Conservation (phyloP, 2,113 vertebrate genomes). For the Tauraco erythrolophus region DNA sequence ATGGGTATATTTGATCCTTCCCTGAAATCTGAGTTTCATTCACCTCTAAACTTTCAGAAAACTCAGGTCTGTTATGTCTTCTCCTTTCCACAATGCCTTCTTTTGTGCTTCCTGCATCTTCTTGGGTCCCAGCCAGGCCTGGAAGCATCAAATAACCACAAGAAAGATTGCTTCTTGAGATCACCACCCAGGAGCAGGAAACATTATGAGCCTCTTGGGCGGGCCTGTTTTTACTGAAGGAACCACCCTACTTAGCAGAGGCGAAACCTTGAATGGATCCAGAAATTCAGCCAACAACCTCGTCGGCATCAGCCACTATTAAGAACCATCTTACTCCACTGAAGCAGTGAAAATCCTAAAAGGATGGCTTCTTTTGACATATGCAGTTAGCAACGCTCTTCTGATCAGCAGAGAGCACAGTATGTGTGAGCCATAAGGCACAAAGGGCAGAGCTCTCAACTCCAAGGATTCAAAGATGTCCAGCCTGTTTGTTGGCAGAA, state of each 20-base stretch:
- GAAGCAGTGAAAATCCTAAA: not conserved
- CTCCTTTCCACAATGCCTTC: not conserved
- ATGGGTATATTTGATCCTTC: not conserved
- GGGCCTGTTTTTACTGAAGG: not conserved
- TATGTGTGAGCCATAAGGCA: not conserved
- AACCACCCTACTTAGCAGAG: not conserved
- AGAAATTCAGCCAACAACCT: not conserved
- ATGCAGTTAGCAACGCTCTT: not conserved
- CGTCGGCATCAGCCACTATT: not conserved
- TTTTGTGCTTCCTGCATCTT: not conserved
- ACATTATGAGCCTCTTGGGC: not conserved
- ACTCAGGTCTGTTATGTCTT: not conserved
- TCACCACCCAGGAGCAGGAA: conserved; percentile 54
- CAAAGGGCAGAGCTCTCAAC: not conserved
- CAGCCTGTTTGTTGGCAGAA: not conserved
- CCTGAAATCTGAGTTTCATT: not conserved
- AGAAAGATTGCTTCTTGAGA: conserved; percentile 11
- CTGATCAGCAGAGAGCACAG: not conserved
- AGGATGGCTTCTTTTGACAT: not conserved
- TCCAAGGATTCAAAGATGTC: not conserved
- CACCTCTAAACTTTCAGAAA: not conserved
- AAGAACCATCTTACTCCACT: not conserved
- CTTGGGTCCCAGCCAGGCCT: conserved; percentile 32
- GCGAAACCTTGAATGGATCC: not conserved
- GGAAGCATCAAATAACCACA: conserved; percentile 32